Conservation (phyloP, 2,113 vertebrate genomes). For the Pipa parva region DNA sequence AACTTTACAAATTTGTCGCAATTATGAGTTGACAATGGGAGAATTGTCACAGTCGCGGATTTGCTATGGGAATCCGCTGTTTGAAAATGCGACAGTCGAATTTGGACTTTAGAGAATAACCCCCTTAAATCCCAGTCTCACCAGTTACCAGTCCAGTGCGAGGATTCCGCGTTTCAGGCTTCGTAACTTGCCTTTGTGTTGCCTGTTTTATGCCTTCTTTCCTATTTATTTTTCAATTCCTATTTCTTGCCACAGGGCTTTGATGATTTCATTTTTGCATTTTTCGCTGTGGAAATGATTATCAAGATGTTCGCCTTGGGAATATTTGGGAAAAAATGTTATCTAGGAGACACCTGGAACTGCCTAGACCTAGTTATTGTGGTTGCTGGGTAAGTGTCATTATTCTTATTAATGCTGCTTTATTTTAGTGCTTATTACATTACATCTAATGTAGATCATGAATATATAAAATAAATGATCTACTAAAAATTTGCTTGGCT, state of each 20-base stretch:
- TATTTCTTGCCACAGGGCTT: constrained; percentile 75
- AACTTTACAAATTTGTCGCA: no score
- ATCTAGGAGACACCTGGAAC: constrained; percentile 98
- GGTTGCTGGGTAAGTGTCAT: constrained; percentile 81
- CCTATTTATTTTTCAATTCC: not conserved
- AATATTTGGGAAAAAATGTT: constrained; percentile 96
- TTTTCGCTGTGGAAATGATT: constrained; percentile 98
- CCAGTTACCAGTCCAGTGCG: no score
- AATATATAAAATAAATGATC: not conserved
- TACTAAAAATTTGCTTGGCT: no score
- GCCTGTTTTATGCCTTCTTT: not conserved
- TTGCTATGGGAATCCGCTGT: no score
- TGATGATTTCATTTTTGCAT: constrained; percentile 98
- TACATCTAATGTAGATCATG: not conserved
- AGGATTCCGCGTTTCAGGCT: no score
- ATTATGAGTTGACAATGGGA: no score
- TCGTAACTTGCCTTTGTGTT: no score
- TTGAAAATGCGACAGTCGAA: no score
- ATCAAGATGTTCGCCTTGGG: constrained; percentile 97
- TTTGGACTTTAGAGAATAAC: no score
- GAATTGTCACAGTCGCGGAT: no score
- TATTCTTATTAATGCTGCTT: not conserved
- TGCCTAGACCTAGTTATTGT: constrained; percentile 97
- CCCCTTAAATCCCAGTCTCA: no score
- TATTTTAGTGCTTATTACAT: not conserved